These are phyloP conservation scores for Abscondita cerata DNA, from an alignment of 2,888 invertebrate genomes.

Conservation along the genomic window DNA sequence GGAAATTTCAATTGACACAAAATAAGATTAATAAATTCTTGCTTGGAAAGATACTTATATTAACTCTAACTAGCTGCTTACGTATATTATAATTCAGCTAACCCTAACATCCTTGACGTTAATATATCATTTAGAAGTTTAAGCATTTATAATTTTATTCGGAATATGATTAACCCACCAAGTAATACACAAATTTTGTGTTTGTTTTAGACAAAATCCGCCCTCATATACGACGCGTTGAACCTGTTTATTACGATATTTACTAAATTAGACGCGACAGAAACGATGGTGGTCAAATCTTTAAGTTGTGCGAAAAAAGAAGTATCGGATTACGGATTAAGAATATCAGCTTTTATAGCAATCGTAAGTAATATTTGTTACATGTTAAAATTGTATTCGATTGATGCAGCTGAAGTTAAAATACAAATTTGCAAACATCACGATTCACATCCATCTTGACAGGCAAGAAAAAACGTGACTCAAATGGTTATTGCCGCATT, in stretches of 20 bases:
- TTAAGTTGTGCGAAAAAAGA: slow-evolving; percentile 46
- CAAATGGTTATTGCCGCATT: slow-evolving; percentile 6
- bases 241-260: slow-evolving; percentile 68
- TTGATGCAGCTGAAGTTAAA: slow-evolving; percentile 6
- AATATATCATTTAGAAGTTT: background rate
- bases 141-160: background rate
- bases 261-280: slow-evolving; percentile 46
- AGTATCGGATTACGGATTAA: slow-evolving; percentile 59
- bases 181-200: slow-evolving; percentile 19
- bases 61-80: too few relatives aligned
- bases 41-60: too few relatives aligned
- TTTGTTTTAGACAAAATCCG: slow-evolving; percentile 67
- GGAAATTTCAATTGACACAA: too few relatives aligned
- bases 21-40: too few relatives aligned
- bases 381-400: slow-evolving; percentile 2
- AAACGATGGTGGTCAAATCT: slow-evolving; percentile 43
- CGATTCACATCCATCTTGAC: slow-evolving; percentile 2
- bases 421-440: slow-evolving; percentile 1
- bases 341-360: slow-evolving; percentile 69
- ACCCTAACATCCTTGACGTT: background rate
- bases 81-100: too few relatives aligned
- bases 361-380: slow-evolving; percentile 56
- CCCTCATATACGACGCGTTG: slow-evolving; percentile 74
- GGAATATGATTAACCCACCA: slow-evolving; percentile 7
- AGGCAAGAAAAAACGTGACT: slow-evolving; percentile 11